Conservation (phyloP, 2,797 vertebrate genomes). For the Nannoperca australis region DNA sequence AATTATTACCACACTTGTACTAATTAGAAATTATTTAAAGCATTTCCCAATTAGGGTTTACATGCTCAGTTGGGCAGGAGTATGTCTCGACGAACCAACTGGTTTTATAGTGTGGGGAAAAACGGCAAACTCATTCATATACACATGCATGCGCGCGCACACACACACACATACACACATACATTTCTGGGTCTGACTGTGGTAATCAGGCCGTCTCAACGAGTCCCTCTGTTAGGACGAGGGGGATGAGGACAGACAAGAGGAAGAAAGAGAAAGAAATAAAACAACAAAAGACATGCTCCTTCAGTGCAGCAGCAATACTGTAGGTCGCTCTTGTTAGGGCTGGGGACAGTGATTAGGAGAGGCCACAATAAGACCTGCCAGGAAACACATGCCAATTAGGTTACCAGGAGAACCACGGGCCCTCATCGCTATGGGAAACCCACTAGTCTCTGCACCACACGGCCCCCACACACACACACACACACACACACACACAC, state of each 20-base stretch:
- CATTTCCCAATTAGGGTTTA: conserved; percentile 91
- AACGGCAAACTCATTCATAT: conserved; percentile 50
- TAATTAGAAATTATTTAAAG: conserved; percentile 96
- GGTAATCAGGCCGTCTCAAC: conserved; percentile 81
- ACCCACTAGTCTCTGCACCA: conserved; percentile 73
- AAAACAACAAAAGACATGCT: conserved; percentile 83
- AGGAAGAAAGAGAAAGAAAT: conserved; percentile 80
- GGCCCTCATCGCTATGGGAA: conserved; percentile 98
- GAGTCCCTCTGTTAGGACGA: conserved; percentile 72
- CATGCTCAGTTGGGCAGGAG: conserved; percentile 87
- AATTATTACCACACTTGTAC: conserved; percentile 94
- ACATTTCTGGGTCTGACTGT: conserved; percentile 66
- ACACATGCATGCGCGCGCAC: conserved; percentile 29
- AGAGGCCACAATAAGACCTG: conserved; percentile 97
- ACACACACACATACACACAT: conserved; percentile 21
- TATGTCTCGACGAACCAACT: conserved; percentile 90
- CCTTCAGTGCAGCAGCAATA: conserved; percentile 79
- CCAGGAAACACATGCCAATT: conserved; percentile 99
- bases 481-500: conserved; percentile 17
- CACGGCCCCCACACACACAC: conserved; percentile 39
- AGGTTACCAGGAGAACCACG: conserved; percentile 92
- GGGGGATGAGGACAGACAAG: conserved; percentile 71
- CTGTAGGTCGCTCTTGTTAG: conserved; percentile 87
- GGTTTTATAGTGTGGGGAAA: conserved; percentile 72
- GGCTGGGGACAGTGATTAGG: conserved; percentile 96